Percentiles rank a stretch among this genome's conserved stretches.
Evolutionary conservation across 2,113 vertebrate genomes (phyloP).

Genomic region (Nothoprocta pentlandii): DNA sequence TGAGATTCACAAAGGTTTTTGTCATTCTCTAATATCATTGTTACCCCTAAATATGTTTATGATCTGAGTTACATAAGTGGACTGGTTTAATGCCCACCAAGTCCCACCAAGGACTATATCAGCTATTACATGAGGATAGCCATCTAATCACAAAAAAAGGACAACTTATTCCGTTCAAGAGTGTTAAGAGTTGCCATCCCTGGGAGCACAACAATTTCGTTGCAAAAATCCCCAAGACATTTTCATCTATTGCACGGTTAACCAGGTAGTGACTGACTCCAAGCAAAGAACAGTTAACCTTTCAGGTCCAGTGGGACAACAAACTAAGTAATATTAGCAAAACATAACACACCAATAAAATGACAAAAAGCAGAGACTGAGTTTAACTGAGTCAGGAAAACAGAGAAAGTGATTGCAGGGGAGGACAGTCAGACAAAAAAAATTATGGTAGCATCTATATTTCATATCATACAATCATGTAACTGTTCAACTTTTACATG

Average conservation of each 20-base stretch:
- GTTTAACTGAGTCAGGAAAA: not conserved
- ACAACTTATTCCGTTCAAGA: not conserved
- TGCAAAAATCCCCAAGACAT: not conserved
- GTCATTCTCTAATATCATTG: not conserved
- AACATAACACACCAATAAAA: not conserved
- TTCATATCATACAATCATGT: not conserved
- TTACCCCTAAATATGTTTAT: not conserved
- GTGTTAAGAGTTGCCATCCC: rapidly evolving
- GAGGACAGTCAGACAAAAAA: not conserved
- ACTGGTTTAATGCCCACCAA: not conserved
- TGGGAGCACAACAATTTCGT: not conserved
- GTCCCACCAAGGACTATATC: not conserved
- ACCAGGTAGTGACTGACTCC: not conserved
- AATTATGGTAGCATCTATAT: not conserved
- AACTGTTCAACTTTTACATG: conserved; percentile 30
- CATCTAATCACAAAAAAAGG: rapidly evolving
- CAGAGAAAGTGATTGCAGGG: not conserved
- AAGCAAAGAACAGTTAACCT: not conserved
- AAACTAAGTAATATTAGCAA: not conserved
- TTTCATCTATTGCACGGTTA: not conserved
- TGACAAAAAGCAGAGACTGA: not conserved
- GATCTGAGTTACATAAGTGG: not conserved
- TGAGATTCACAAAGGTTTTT: not conserved
- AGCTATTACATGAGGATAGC: rapidly evolving
- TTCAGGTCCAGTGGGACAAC: not conserved